phyloP scores from a whole-genome alignment of 2,888 invertebrate species.

The Leptothorax acervorum region DNA sequence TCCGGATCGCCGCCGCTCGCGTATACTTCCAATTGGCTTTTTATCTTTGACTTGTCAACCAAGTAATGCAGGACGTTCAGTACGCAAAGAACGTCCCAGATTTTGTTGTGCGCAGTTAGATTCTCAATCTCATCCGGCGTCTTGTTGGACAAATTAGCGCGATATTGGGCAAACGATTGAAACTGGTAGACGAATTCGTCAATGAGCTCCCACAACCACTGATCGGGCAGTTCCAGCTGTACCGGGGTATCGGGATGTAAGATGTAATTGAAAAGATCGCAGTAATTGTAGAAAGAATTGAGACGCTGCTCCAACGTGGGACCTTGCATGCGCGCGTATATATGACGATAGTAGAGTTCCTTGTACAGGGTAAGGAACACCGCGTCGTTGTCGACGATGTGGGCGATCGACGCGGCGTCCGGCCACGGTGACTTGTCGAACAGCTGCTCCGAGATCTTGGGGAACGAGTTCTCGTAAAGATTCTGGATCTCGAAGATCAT shows the following conservation, averaged over 20 bases:
- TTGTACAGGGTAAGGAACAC: conserved; percentile 98
- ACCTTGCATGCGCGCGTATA: conserved; percentile 96
- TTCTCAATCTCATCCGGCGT: conserved; percentile 92
- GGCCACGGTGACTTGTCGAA: conserved; percentile 99
- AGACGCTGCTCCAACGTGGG: conserved; percentile 97
- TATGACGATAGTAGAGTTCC: conserved; percentile 98
- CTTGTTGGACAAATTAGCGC: conserved; percentile 91
- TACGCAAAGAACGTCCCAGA: conserved; percentile 99
- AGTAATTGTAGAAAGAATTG: conserved; percentile 99
- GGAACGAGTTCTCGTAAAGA: conserved; percentile 98
- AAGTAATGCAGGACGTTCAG: conserved; percentile 98
- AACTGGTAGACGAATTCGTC: conserved; percentile 99
- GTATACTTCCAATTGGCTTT: conserved; percentile 97
- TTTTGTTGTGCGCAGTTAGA: conserved; percentile 93
- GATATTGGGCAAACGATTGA: conserved; percentile 95
- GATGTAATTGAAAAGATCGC: conserved; percentile 98
- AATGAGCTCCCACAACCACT: conserved; percentile 99
- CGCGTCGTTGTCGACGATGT: conserved; percentile 91
- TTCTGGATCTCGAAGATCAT: conserved; percentile 97
- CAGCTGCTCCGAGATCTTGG: conserved; percentile 97
- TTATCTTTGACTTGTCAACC: conserved; percentile 99
- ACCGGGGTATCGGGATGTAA: conserved; percentile 96
- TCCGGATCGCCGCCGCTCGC: conserved; percentile 95
- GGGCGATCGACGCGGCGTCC: conserved; percentile 93
- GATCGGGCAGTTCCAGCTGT: conserved; percentile 96